A percentile compares a stretch with the other conserved stretches of the same genome.
phyloP scores from a whole-genome alignment of 1,140 invertebrate genomes.

The Microvelia longipes region DNA sequence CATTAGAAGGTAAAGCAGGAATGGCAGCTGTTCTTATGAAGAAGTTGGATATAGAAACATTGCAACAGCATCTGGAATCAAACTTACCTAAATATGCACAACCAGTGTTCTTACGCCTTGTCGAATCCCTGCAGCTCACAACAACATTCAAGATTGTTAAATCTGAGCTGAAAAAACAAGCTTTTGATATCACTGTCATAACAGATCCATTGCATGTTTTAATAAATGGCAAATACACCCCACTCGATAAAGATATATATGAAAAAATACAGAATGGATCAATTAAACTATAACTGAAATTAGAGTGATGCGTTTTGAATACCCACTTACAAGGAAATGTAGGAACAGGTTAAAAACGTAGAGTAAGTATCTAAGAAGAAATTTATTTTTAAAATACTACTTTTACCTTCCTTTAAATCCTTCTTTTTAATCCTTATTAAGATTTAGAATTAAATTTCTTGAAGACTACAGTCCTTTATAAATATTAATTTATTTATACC shows the following conservation, averaged over 20 bases:
- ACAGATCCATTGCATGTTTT: constrained; percentile 51
- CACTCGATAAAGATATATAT: not conserved
- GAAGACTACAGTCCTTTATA: too few species aligned
- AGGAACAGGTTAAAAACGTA: too few species aligned
- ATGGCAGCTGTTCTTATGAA: constrained; percentile 86
- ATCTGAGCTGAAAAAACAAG: constrained; percentile 62
- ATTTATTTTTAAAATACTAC: too few species aligned
- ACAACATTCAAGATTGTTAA: constrained; percentile 87
- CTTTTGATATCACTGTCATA: constrained; percentile 50
- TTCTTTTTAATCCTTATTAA: too few species aligned
- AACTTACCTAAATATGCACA: constrained; percentile 67
- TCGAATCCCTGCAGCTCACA: constrained; percentile 30
- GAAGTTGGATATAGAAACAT: constrained; percentile 43
- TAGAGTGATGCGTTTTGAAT: too few species aligned
- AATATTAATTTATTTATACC: too few species aligned
- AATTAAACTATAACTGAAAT: not conserved
- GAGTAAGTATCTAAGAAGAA: too few species aligned
- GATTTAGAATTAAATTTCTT: too few species aligned
- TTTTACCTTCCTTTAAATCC: too few species aligned
- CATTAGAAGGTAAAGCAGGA: constrained; percentile 80
- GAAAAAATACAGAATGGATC: not conserved
- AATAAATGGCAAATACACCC: not conserved
- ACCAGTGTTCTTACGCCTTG: constrained; percentile 72
- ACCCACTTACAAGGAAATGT: too few species aligned
- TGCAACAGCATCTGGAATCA: constrained; percentile 46